A percentile compares a stretch with the other conserved stretches of the same genome.
Conservation (phyloP, 2,113 vertebrate species). For the Setophaga kirtlandii region DNA sequence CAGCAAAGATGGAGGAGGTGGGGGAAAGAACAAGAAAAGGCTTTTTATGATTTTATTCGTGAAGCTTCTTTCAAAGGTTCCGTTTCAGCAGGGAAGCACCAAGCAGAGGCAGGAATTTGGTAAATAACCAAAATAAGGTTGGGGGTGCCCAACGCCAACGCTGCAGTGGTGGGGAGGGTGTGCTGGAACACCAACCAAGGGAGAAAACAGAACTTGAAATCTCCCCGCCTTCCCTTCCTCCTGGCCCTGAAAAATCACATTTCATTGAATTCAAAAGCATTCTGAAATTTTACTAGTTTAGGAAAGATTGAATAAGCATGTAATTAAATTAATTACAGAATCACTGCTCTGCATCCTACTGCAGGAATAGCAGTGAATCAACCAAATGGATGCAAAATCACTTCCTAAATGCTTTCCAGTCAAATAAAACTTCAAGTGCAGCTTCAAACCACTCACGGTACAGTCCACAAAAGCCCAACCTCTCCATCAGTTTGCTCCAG, state of each 20-base stretch:
- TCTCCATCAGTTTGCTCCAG: not conserved
- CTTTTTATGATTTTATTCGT: not conserved
- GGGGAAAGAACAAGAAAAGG: not conserved
- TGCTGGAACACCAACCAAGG: not conserved
- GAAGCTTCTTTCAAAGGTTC: not conserved
- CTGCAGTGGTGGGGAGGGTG: not conserved
- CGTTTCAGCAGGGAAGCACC: not conserved
- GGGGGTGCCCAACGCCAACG: not conserved
- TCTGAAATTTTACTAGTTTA: conserved; percentile 74
- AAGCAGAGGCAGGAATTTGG: not conserved
- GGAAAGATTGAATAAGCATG: conserved; percentile 73
- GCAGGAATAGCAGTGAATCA: conserved; percentile 67
- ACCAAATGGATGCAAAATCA: conserved; percentile 50
- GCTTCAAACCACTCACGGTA: not conserved
- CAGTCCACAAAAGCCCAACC: not conserved
- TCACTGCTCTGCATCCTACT: conserved; percentile 70
- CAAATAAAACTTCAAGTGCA: conserved; percentile 19
- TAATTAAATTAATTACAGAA: conserved; percentile 82
- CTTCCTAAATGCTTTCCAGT: conserved; percentile 49
- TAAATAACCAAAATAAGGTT: not conserved
- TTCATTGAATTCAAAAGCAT: conserved; percentile 68
- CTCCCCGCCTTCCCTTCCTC: not conserved
- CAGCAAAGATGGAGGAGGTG: not conserved
- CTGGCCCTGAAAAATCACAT: conserved; percentile 40
- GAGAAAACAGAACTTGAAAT: not conserved